Evolutionary conservation across 2,888 invertebrate species (phyloP), one percentile per base, ranked within the genome.

Genomic region (Phyllotreta cruciferae): DNA sequence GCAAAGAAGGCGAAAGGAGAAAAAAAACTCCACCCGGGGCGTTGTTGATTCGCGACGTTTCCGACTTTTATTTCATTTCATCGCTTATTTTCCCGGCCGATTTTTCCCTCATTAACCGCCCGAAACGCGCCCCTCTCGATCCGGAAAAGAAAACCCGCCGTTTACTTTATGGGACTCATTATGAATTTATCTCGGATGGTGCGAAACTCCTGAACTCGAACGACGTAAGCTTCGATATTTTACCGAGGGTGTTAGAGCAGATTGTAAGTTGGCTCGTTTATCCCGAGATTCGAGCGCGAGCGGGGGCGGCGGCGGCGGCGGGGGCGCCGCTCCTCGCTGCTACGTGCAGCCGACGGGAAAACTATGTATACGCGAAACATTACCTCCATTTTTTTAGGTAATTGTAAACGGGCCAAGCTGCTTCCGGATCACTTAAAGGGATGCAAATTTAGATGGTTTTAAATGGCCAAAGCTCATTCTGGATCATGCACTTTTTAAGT

Each of bases 171-270:
- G 61, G 45, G 45, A 39, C 65, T 66, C 61, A 68, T 68, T 66
- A 68, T 64, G 64, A 68, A 68, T 68, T 68, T 68, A 68, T 68
- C 68, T 60, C 53, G 47, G 56, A 62, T 60, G 56, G 61, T 62
- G 61, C 65, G 49, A 66, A 73, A 73, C 70, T 75, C 73, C 72
- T 73, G 71, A 73, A 74, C 73, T 74, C 74, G 71, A 72, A 74
- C 73, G 70, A 73, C 69, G 71, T 72, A 67, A 73, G 70, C 70
- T 69, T 68, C 63, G 66, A 66, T 73, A 71, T 73, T 73, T 71
- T 73, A 73, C 66, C 66, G 62, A 70, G 72, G 72, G 72, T 70
- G 71, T 70, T 72, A 73, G 70, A 71, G 68, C 69, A 68, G 72
- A 71, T 73, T 70, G 71, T 67, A 68, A 69, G 63, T 70, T 64